Conservation (phyloP, 2,888 invertebrate species). For the Horisme vitalbata region DNA sequence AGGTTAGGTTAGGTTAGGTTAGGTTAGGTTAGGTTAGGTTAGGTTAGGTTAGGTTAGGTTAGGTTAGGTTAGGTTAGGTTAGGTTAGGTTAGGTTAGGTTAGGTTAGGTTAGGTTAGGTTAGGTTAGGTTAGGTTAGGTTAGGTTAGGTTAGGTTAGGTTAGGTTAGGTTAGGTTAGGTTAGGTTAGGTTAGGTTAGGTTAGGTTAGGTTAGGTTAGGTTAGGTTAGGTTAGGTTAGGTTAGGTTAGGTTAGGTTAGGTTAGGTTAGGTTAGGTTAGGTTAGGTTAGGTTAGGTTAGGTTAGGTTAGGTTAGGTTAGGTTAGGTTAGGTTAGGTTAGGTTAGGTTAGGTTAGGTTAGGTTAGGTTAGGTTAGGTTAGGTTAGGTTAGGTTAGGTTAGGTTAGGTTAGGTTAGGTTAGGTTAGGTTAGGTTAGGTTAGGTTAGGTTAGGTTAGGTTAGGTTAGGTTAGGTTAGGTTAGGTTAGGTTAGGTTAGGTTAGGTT, state of each 20-base stretch:
- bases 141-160: slow-evolving; percentile 1
- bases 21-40: slow-evolving; percentile 1
- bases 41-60: slow-evolving; percentile 1
- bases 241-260: slow-evolving; percentile 1
- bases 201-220: slow-evolving; percentile 1
- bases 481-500: slow-evolving; percentile 1
- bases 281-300: slow-evolving; percentile 1
- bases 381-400: slow-evolving; percentile 1
- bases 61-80: slow-evolving; percentile 1
- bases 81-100: slow-evolving; percentile 1
- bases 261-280: slow-evolving; percentile 1
- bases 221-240: slow-evolving; percentile 1
- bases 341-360: slow-evolving; percentile 1
- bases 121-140: slow-evolving; percentile 1
- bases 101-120: slow-evolving; percentile 1
- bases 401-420: slow-evolving; percentile 1
- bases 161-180: slow-evolving; percentile 1
- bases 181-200: slow-evolving; percentile 1
- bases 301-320: slow-evolving; percentile 1
- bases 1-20: slow-evolving; percentile 1
- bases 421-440: slow-evolving; percentile 1
- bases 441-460: slow-evolving; percentile 1
- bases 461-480: slow-evolving; percentile 1
- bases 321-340: slow-evolving; percentile 1
- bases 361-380: slow-evolving; percentile 1